These are phyloP conservation scores for Oryzias celebensis DNA, from an alignment of 2,113 vertebrate species.

Conservation along the genomic window DNA sequence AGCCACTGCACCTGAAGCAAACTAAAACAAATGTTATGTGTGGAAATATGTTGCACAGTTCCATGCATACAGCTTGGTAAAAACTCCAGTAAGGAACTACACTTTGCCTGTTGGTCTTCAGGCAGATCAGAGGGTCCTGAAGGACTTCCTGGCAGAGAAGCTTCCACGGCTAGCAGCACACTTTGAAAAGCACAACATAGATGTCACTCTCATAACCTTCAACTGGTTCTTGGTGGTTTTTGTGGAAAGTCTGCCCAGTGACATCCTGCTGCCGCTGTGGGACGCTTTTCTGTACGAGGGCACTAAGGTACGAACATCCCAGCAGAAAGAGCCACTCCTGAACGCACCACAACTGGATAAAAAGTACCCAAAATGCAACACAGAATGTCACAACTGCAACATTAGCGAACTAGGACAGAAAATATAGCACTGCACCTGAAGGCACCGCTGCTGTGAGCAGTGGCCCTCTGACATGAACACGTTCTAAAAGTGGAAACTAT, in stretches of 20 bases:
- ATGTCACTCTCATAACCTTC: slow-evolving; percentile 89
- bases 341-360: neutral
- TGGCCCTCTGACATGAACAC: neutral
- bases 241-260: slow-evolving; percentile 88
- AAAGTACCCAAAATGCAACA: too few relatives aligned
- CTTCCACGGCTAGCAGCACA: slow-evolving; percentile 87
- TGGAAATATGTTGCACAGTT: too few relatives aligned
- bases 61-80: too few relatives aligned
- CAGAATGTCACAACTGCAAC: too few relatives aligned
- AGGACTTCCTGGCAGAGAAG: slow-evolving; percentile 89
- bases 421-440: neutral
- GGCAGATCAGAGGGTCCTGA: slow-evolving; percentile 94
- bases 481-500: too few relatives aligned
- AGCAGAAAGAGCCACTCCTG: too few relatives aligned
- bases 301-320: slow-evolving; percentile 81
- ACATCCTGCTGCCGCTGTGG: slow-evolving; percentile 90
- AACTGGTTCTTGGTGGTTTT: slow-evolving; percentile 96
- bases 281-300: slow-evolving; percentile 94
- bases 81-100: too few relatives aligned
- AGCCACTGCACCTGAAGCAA: neutral
- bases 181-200: slow-evolving; percentile 81
- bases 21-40: too few relatives aligned
- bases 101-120: slow-evolving; percentile 37
- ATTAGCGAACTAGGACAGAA: neutral
- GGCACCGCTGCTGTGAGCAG: too few relatives aligned